Conservation (phyloP, 2,113 vertebrate species). For the Podocnemis expansa region DNA sequence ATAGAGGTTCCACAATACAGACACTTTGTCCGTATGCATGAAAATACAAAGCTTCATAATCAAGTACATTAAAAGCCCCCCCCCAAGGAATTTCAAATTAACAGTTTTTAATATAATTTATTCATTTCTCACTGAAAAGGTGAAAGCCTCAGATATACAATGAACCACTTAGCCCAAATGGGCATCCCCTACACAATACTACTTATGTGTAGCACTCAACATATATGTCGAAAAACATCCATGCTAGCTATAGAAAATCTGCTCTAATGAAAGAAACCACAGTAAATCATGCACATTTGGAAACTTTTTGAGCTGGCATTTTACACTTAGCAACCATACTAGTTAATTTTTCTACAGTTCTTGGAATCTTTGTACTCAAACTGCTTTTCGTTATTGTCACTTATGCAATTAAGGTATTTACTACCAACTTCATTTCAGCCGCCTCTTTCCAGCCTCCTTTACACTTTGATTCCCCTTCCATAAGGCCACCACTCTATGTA, state of each 20-base stretch:
- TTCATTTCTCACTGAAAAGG: slow-evolving; percentile 38
- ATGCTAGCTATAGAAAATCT: slow-evolving; percentile 16
- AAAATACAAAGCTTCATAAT: slow-evolving; percentile 43
- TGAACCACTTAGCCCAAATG: slow-evolving; percentile 3
- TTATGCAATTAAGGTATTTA: background rate
- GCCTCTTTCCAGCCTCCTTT: background rate
- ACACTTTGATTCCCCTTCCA: background rate
- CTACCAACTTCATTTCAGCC: background rate
- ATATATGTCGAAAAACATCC: background rate
- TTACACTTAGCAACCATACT: slow-evolving; percentile 6
- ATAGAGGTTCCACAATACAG: background rate
- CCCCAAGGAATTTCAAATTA: background rate
- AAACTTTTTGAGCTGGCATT: background rate
- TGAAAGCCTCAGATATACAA: slow-evolving; percentile 13
- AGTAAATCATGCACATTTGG: background rate
- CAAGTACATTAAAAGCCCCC: background rate
- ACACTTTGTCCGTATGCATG: background rate
- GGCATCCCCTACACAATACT: slow-evolving; percentile 25
- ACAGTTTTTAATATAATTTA: slow-evolving; percentile 18
- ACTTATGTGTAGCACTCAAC: slow-evolving; percentile 2
- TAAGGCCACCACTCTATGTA: background rate
- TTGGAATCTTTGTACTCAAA: background rate
- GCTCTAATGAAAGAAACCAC: slow-evolving; percentile 16
- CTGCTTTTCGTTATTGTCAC: background rate
- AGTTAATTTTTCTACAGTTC: background rate